Evolutionary conservation across 2,797 vertebrate species (phyloP), one percentile per base, ranked within the genome.

Genomic region (Enteromius unitaeniatus): DNA sequence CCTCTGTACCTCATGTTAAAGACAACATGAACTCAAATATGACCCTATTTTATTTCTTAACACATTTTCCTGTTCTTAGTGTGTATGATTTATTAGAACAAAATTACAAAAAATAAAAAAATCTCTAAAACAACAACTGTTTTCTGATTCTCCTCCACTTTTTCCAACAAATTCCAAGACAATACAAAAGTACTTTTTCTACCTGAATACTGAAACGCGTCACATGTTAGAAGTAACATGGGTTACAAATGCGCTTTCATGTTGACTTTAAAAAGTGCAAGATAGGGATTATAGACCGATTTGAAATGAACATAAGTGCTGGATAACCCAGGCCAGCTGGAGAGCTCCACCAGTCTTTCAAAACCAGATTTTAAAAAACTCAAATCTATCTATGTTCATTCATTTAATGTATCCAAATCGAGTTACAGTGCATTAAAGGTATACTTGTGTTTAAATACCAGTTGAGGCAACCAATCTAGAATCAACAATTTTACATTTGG

Each of bases 281-380:
- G 69, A 26, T 64, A 49, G 15, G 37, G 40, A 69, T 45, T 62
- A 31, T 13, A 21, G 42, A 75, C 58, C 42, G 42, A 82, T 75
- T n/a, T 73, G 77, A 62, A 28, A 65, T 78, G 23, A 82, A 64
- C 69, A 83, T 34, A 19, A 67, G 26, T 26, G 42, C 58, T 74
- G 58, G 80, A 47, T 75, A 73, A 74, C 64, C 34, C 70, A 80
- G 83, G 62, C 53, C 28, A 62, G 49, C n/a, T 49, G 55, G 55
- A 86, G 78, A 84, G 73, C 77, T 53, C 85, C 85, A 83, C 62
- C 81, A 75, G 58, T 67, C 49, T 67, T 72, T 79, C 28, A 86
- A 47, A 78, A 75, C 26, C 13, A 40, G 28, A 67, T 75, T 79
- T 28, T 0, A 31, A 72, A 14, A 13, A 37, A 15, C 37, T 7